Percentiles rank a stretch among this genome's conserved stretches.
Conservation (phyloP, 64 coral and sea anemone species). For the Dendrophyllia cribrosa region DNA sequence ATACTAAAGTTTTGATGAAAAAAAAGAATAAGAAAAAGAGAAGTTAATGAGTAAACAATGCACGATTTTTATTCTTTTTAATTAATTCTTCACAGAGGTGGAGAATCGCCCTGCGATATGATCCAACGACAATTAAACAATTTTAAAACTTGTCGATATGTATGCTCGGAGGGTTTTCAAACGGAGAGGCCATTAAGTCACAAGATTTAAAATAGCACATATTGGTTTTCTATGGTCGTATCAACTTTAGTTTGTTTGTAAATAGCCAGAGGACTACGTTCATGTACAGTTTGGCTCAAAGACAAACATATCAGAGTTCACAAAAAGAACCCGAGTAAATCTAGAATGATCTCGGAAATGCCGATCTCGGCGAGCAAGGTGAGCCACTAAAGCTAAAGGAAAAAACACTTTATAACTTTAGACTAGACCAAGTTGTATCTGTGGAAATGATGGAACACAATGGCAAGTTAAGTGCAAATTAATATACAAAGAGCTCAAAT, state of each 20-base stretch:
- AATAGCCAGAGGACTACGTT: neutral
- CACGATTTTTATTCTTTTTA: neutral
- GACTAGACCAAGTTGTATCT: no score
- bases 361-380: neutral
- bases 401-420: neutral
- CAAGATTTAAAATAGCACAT: slow-evolving; percentile 1
- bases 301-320: neutral
- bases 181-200: neutral
- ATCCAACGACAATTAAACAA: neutral
- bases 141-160: neutral
- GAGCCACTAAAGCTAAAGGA: neutral
- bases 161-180: neutral
- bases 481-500: neutral
- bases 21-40: neutral
- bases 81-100: slow-evolving; percentile 4
- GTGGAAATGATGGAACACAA: neutral
- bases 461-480: slow-evolving; percentile 3
- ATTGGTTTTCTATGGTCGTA: slow-evolving; percentile 16
- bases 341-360: neutral
- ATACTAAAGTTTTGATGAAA: neutral
- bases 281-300: neutral
- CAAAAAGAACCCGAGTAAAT: neutral
- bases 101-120: neutral
- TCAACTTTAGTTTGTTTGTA: slow-evolving; percentile 35
- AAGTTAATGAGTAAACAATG: slow-evolving; percentile 5